Conservation (phyloP, 2,888 invertebrate genomes). For the Auanema freiburgensis region DNA sequence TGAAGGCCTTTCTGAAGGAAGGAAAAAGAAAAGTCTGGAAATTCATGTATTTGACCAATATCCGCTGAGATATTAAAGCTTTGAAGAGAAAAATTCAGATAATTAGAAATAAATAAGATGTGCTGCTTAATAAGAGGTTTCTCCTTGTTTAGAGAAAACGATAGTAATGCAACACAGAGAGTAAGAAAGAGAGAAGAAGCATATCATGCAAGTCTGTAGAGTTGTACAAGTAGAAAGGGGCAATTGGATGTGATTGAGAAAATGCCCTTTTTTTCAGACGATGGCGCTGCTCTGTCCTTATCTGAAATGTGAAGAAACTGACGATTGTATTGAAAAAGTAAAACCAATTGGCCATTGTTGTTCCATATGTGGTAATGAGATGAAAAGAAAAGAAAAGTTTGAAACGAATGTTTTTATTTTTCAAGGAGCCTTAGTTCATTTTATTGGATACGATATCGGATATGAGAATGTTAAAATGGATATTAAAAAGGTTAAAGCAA, state of each 20-base stretch:
- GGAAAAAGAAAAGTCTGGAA: no score
- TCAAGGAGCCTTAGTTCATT: constrained; percentile 14
- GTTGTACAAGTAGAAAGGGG: no score
- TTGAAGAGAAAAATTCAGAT: no score
- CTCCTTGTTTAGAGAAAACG: not conserved
- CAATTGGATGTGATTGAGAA: not conserved
- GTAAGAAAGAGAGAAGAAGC: no score
- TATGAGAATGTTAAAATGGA: not conserved
- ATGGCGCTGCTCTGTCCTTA: constrained; percentile 31
- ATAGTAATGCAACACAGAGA: not conserved
- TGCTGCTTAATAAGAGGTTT: no score
- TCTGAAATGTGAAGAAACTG: constrained; percentile 19
- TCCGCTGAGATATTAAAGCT: no score
- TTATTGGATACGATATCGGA: constrained; percentile 2
- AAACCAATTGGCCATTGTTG: constrained; percentile 42
- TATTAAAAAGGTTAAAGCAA: not conserved
- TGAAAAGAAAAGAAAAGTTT: not conserved
- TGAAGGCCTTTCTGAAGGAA: no score
- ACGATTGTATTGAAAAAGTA: constrained; percentile 27
- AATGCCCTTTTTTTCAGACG: constrained; percentile 24
- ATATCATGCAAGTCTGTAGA: no score
- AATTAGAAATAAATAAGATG: no score
- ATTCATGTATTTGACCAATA: no score
- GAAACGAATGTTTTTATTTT: constrained; percentile 8
- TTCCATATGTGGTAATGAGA: constrained; percentile 32